Conservation (phyloP, 2,113 vertebrate genomes). For the Alces alces region DNA sequence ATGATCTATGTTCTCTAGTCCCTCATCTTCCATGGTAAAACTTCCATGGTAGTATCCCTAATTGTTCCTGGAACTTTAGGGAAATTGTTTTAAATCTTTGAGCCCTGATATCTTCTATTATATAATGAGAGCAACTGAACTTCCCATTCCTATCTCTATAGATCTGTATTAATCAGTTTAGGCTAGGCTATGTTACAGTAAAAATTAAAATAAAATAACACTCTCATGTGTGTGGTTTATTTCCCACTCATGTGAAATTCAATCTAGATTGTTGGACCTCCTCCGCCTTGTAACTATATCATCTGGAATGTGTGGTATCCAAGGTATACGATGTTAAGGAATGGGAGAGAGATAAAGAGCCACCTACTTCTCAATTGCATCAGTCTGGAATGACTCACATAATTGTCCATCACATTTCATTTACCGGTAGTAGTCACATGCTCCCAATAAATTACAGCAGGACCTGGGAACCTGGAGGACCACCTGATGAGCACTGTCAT, state of each 20-base stretch:
- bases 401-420: background rate
- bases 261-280: background rate
- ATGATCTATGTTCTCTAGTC: background rate
- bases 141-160: background rate
- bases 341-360: background rate
- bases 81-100: background rate
- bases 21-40: background rate
- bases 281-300: background rate
- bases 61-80: background rate
- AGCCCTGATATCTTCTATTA: background rate
- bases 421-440: background rate
- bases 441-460: background rate
- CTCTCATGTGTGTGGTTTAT: background rate
- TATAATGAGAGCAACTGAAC: background rate
- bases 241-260: background rate
- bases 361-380: background rate
- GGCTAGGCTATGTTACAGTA: background rate
- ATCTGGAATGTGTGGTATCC: background rate
- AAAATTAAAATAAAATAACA: background rate
- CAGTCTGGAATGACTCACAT: background rate
- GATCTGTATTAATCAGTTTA: background rate
- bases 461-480: background rate
- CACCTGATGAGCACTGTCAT: background rate
- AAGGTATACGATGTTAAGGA: background rate
- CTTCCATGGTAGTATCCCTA: background rate